These are phyloP conservation scores for Aythya baeri DNA, from an alignment of 2,113 vertebrate species.

Conservation along the genomic window DNA sequence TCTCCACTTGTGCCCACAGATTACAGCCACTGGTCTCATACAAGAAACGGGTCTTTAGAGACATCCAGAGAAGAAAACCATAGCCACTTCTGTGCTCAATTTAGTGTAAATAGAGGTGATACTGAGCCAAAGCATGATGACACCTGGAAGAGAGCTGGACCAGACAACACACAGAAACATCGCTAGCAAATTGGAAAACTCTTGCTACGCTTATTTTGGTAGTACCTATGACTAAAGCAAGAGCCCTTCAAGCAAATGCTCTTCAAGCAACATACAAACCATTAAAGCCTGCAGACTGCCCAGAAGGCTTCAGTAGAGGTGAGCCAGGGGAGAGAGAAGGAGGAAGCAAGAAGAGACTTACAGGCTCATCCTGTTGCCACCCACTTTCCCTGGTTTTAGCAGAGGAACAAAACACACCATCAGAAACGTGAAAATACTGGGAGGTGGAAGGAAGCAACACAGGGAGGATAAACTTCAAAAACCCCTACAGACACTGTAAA, in stretches of 20 bases:
- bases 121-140: background rate
- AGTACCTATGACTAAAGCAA: background rate
- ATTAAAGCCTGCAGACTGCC: background rate
- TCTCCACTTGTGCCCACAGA: background rate
- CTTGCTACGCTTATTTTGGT: background rate
- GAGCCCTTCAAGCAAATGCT: fast-evolving
- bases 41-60: background rate
- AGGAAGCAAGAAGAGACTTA: background rate
- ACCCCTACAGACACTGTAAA: background rate
- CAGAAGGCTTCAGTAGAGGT: background rate
- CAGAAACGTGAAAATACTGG: background rate
- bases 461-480: background rate
- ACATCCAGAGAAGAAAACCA: background rate
- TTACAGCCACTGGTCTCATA: background rate
- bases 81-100: background rate
- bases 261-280: background rate
- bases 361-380: background rate
- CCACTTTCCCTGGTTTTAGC: background rate
- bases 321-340: background rate
- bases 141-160: background rate
- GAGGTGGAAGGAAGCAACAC: background rate
- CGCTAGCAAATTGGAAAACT: background rate
- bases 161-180: background rate
- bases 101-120: background rate
- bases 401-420: background rate